Evolutionary conservation across 53 echinoderm and acorn worm genomes (phyloP), one percentile per base, ranked within the genome.

Genomic region (Paracentrotus lividus): DNA sequence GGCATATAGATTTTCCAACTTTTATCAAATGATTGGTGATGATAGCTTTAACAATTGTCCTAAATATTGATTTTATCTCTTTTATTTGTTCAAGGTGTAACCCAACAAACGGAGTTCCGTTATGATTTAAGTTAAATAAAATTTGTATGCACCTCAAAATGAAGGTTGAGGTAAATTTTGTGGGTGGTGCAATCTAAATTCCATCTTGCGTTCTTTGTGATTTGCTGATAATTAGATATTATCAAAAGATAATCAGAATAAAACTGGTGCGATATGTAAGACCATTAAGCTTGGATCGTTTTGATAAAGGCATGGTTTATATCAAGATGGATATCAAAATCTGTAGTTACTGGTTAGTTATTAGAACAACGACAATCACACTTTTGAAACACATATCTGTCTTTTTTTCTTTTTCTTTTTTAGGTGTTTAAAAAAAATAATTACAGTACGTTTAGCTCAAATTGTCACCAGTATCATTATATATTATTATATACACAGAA

Each of bases 1-100:
- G 81, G 81, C 47, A 47, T 49, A 47, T n/a, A 81, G n/a, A 47
- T 47, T 26, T 47, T 16, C 38, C 49, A 49, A 18, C 31, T 9
- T 44, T 47, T n/a, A 27, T 8, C n/a, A 45, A 43, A 45, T 47
- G 26, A 47, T 9, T 45, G 47, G 7, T 47, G 81, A n/a, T 81
- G 81, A 81, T 81, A 26, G 47, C 44, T 47, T 1, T 47, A 47
- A 81, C n/a, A 24, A 81, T 81, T n/a, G 33, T n/a, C 26, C 8
- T 81, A 2, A n/a, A 47, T 81, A n/a, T 81, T 81, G 81, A 81
- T 81, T 23, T 81, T 81, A 81, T 81, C 81, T 81, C n/a, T 81
- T n/a, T 44, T 45, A 47, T 81, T 47, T 72, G 18, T 40, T 16
- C 40, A 81, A 24, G 81, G 81, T 81, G 81, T 47, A 81, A 8